Evolutionary conservation across 2,888 invertebrate species (phyloP).

Genomic region (Pandemis corylana): DNA sequence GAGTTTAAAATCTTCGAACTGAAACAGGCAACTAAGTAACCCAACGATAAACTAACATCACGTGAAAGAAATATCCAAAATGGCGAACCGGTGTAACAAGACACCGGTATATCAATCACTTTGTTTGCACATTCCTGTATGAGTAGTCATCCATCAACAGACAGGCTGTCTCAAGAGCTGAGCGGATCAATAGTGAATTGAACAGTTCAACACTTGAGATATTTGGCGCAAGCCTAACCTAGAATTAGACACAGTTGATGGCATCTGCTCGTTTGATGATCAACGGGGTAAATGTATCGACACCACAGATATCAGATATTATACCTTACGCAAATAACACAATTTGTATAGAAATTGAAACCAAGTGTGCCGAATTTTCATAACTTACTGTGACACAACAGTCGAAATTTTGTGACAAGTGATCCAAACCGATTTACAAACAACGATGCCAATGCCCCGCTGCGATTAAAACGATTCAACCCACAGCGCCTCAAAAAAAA

Average conservation of each 20-base stretch:
- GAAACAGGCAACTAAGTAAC: neutral
- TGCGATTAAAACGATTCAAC: too few relatives aligned
- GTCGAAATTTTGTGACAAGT: too few relatives aligned
- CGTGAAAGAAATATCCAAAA: constrained; percentile 7
- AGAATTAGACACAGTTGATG: constrained; percentile 10
- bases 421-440: too few relatives aligned
- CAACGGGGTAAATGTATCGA: neutral
- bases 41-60: neutral
- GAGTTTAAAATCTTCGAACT: neutral
- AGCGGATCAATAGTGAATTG: constrained; percentile 24
- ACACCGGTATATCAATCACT: constrained; percentile 16
- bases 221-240: constrained; percentile 12
- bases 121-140: constrained; percentile 25
- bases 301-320: neutral
- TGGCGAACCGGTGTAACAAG: constrained; percentile 10
- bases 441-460: too few relatives aligned
- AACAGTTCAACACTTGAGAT: constrained; percentile 4
- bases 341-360: too few relatives aligned
- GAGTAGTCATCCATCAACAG: constrained; percentile 24
- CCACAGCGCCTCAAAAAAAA: too few relatives aligned
- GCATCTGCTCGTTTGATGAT: neutral
- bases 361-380: too few relatives aligned
- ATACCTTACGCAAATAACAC: too few relatives aligned
- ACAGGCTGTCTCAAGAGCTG: constrained; percentile 20
- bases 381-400: too few relatives aligned